A percentile compares a stretch with the other conserved stretches of the same genome.
These are phyloP conservation scores for Seira ritae DNA, from an alignment of 2,888 invertebrate species.

Conservation along the genomic window DNA sequence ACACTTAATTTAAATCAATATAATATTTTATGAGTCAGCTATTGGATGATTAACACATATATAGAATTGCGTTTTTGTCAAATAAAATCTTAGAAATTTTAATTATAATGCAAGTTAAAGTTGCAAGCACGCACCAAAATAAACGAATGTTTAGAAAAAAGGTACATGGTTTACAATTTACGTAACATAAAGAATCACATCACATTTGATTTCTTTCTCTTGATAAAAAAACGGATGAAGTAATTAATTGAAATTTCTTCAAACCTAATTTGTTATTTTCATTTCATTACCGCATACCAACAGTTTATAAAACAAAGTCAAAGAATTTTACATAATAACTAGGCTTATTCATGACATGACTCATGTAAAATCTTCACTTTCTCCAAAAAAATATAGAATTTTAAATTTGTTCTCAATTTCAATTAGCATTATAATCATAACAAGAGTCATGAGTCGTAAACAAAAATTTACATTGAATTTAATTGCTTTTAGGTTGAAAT, in stretches of 20 bases:
- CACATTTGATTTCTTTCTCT: background rate
- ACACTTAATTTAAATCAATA: too few species aligned
- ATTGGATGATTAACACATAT: too few species aligned
- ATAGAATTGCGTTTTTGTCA: background rate
- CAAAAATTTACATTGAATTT: background rate
- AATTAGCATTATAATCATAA: too few species aligned
- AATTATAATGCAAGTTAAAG: background rate
- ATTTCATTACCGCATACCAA: background rate
- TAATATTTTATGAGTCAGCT: too few species aligned
- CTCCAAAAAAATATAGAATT: too few species aligned
- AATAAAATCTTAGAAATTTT: background rate
- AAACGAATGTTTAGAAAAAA: background rate
- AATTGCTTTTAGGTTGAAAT: background rate
- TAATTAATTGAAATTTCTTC: background rate
- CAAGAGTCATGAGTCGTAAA: background rate
- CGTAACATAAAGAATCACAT: background rate
- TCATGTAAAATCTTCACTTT: too few species aligned
- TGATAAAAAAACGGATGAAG: background rate
- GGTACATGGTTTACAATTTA: background rate
- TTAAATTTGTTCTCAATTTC: too few species aligned
- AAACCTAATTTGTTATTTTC: background rate
- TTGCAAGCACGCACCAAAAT: constrained; percentile 1
- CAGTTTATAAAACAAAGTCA: too few species aligned
- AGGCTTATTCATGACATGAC: too few species aligned
- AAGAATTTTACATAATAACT: too few species aligned